Conservation (phyloP, 2,888 invertebrate genomes). For the Pemphredon lugubris region DNA sequence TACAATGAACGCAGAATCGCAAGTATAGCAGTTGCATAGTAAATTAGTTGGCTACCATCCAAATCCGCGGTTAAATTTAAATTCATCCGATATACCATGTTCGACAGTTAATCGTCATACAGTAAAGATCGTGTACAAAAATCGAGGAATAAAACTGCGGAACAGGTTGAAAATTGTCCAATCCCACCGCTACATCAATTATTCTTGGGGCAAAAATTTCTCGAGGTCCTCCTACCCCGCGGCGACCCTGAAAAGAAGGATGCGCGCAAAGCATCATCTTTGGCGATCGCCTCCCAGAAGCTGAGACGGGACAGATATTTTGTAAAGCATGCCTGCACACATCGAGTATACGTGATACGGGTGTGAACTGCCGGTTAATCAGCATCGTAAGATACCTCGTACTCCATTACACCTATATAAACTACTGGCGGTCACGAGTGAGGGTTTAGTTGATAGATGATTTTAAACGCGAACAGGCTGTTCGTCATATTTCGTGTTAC, state of each 20-base stretch:
- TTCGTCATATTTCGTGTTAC: conserved; percentile 4
- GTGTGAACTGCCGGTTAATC: conserved; percentile 60
- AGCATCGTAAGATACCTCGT: conserved; percentile 25
- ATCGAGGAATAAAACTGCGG: no score
- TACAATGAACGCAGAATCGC: conserved; percentile 3
- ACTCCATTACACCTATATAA: conserved; percentile 56
- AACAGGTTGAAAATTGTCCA: no score
- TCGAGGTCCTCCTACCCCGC: conserved; percentile 28
- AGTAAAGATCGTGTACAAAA: neutral
- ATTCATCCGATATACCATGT: neutral
- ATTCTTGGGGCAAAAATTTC: conserved; percentile 6
- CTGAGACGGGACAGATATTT: conserved; percentile 31
- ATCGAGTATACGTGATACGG: conserved; percentile 62
- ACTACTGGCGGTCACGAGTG: conserved; percentile 27
- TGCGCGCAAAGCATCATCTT: conserved; percentile 47
- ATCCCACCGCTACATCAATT: no score
- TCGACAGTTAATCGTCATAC: neutral
- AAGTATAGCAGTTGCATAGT: conserved; percentile 19
- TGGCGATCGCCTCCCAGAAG: conserved; percentile 50
- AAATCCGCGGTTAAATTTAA: neutral
- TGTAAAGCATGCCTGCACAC: conserved; percentile 56
- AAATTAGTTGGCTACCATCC: conserved; percentile 31
- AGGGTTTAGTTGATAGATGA: conserved; percentile 56
- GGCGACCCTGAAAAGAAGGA: conserved; percentile 50
- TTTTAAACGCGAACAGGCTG: conserved; percentile 29